Base-by-base conservation (phyloP, 1,140 invertebrate genomes). In the Hylaeus volcanicus region DNA sequence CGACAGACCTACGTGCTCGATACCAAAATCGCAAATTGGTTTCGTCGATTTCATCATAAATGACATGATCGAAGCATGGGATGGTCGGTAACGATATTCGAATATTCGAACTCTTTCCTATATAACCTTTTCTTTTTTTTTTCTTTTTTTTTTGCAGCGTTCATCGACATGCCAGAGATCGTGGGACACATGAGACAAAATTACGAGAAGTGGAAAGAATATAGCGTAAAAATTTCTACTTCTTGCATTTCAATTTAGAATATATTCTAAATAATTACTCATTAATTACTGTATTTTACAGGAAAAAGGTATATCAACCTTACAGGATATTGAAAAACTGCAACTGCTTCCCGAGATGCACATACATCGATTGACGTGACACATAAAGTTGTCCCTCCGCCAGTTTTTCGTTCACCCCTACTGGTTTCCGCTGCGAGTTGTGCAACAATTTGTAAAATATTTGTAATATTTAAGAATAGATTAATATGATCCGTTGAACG, bases 51-150 rank as follows among this genome's bases (percentile, higher is more conserved):
- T 97, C 92, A 99, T 99, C 89, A 98, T 99, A 85, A 97, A 96
- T 84, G 97, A 98, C 91, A 99, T 99, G 98, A 98, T 99, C 94
- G 98, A 98, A 89, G 97, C 98, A 43, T 99, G 98, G 98, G 97
- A 98, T 92, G 96, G 98, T 99, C 92, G 6, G 85, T 87, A 58
- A 6, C 6, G 37, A 39, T 51, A 60, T 45, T 69, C 61, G 3
- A 55, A 48, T 39, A 61, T 3, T 55, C 3, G 26, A 48, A 53
- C 1, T 6, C 6, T 41, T 14, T 72, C 53, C 26, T 26, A 26
- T 26, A 26, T 26, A 26, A 26, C 26, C 26, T 26, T 26, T 26
- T 26, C 26, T 26, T 26, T 26, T 26, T 26, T 53, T 39, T 43
- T 14, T 48, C 0, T 12, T 41, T 37, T 89, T 88, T 87, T 81